Base-by-base conservation (phyloP, 2,797 vertebrate species). In the Siniperca obscura region DNA sequence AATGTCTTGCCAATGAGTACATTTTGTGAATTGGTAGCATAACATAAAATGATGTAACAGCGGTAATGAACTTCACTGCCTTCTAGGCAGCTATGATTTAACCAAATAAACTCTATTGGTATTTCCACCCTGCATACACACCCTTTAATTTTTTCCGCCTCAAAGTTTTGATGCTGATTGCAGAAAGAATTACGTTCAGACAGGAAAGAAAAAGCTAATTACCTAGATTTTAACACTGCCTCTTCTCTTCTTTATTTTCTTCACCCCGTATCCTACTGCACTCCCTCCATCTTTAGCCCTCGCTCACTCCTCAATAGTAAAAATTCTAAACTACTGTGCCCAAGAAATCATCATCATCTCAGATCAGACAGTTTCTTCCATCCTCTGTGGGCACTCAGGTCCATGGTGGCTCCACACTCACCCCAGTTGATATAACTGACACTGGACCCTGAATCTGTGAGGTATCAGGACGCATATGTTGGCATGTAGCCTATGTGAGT, bases 301-400 rank as follows among this genome's bases (percentile, higher is more conserved):
- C 74, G 78, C 70, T 83, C 87, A 76, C 79, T 86, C 83, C 84
- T 83, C 81, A 87, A 86, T 91, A 88, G 90, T 90, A 92, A 89
- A 92, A 92, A 92, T 92, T 89, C 66, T 84, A 90, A 89, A 91
- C 87, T 89, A 78, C 82, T 92, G 86, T 93, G 90, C 90, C 82
- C 81, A 65, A 88, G 81, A 91, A 74, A 91, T 91, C 83, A 89
- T 91, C 83, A 89, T 89, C 89, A 92, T 92, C 85, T 89, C 30
- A 30, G 30, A 30, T 30, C 30, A 91, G 85, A 94, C 89, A 42
- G 68, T 87, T 85, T 86, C 84, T 70, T 81, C 85, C 85, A 89
- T 92, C 90, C 87, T 90, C 82, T 82, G 40, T 82, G 72, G 55
- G 48, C 72, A 57, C 73, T 83, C 55, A 36, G 52, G 60, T 27